phyloP scores from a whole-genome alignment of 1,140 invertebrate genomes.

The Ceratoteleas bidentatus region DNA sequence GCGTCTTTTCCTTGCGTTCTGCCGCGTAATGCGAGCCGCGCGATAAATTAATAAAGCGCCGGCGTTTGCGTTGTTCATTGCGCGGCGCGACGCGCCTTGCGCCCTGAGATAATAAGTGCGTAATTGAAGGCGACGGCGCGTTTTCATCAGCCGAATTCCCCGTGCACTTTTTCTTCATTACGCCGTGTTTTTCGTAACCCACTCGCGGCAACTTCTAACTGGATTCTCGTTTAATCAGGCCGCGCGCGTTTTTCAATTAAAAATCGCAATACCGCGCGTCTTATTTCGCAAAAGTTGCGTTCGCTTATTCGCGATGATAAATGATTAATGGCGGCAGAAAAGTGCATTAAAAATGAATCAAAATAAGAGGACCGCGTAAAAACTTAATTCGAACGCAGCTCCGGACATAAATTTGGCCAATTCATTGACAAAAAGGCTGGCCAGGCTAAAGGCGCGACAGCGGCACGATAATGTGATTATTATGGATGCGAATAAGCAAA shows the following conservation, averaged over 20 bases:
- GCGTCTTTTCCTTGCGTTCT: constrained; percentile 43
- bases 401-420: constrained; percentile 18
- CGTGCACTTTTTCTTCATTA: constrained; percentile 43
- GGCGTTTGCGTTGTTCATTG: constrained; percentile 60
- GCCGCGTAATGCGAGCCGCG: constrained; percentile 50
- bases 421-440: constrained; percentile 40
- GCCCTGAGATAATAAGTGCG: constrained; percentile 54
- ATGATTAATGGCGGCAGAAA: no score
- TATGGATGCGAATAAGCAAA: constrained; percentile 37
- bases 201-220: no score
- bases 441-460: constrained; percentile 18
- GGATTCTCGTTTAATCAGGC: no score
- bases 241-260: no score
- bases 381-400: constrained; percentile 10
- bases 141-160: constrained; percentile 49
- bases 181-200: background rate
- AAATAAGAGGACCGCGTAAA: constrained; percentile 22
- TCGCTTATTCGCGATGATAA: no score
- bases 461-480: constrained; percentile 42
- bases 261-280: background rate
- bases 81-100: constrained; percentile 21
- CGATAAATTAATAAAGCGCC: constrained; percentile 64
- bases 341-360: no score
- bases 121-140: constrained; percentile 55
- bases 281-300: background rate